Conservation (phyloP, 92 coral and sea anemone genomes). For the Zoanthus gigantus region DNA sequence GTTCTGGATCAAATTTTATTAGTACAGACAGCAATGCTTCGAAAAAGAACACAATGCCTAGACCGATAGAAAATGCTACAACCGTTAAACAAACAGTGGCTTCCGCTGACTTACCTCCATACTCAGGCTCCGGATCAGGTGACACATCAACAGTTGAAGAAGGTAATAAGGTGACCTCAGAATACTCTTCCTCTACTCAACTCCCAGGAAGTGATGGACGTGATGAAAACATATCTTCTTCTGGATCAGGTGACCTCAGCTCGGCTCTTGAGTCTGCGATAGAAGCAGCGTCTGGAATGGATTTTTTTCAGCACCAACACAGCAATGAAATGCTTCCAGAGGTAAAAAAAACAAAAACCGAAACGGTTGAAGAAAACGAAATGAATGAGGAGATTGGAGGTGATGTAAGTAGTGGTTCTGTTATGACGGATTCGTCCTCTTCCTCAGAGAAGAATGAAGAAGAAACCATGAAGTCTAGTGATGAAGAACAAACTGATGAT, state of each 20-base stretch:
- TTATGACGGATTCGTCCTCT: neutral
- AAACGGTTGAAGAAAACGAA: conserved; percentile 3
- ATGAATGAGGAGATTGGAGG: conserved; percentile 22
- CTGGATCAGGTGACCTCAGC: conserved; percentile 79
- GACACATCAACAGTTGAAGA: conserved; percentile 24
- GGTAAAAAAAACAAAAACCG: conserved; percentile 41
- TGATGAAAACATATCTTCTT: conserved; percentile 59
- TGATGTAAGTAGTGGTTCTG: conserved; percentile 27
- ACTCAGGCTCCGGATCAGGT: conserved; percentile 78
- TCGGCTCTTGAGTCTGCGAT: conserved; percentile 34
- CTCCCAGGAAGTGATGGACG: conserved; percentile 78
- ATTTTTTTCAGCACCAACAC: conserved; percentile 59
- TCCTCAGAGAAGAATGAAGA: conserved; percentile 33
- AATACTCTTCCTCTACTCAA: conserved; percentile 43
- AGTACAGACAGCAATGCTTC: conserved; percentile 10
- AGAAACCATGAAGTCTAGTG: conserved; percentile 2
- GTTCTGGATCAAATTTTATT: neutral
- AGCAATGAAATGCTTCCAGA: conserved; percentile 68
- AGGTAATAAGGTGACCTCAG: conserved; percentile 6
- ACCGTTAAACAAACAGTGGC: neutral
- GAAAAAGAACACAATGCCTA: conserved; percentile 32
- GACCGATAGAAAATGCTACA: neutral
- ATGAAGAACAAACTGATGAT: neutral
- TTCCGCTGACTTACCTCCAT: conserved; percentile 8
- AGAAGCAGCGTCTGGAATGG: conserved; percentile 61